These are phyloP conservation scores for Paralvinella palmiformis DNA, from an alignment of 1,140 invertebrate genomes.

Conservation along the genomic window DNA sequence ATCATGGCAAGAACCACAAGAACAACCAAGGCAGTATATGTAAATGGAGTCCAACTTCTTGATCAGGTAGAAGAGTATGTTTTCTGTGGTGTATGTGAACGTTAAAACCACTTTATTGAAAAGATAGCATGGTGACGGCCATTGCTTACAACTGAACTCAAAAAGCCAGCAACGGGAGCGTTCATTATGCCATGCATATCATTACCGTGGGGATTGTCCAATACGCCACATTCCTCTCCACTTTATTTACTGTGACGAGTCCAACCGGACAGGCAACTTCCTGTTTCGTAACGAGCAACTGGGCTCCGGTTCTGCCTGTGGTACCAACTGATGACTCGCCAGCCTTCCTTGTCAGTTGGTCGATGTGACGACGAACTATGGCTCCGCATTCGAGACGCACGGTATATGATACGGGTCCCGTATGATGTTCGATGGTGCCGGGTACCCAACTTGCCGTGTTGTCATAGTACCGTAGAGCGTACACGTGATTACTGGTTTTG, in stretches of 20 bases:
- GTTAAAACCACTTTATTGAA: too few relatives aligned
- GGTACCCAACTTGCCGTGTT: background rate
- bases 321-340: background rate
- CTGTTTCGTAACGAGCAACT: background rate
- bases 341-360: constrained; percentile 2
- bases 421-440: background rate
- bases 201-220: too few relatives aligned
- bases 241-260: background rate
- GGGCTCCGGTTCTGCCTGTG: background rate
- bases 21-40: too few relatives aligned
- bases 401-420: background rate
- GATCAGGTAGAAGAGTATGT: too few relatives aligned
- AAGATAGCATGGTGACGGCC: too few relatives aligned
- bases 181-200: too few relatives aligned
- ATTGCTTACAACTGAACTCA: too few relatives aligned
- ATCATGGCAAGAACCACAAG: too few relatives aligned
- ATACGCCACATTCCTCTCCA: too few relatives aligned
- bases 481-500: background rate
- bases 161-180: too few relatives aligned
- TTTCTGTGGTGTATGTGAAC: too few relatives aligned
- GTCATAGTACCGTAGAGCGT: background rate
- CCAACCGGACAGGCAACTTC: background rate
- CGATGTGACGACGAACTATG: constrained; percentile 4
- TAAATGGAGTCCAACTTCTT: too few relatives aligned
- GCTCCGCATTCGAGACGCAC: background rate